These are phyloP conservation scores for Sinotaia quadrata DNA, from an alignment of 2,888 invertebrate genomes.

Conservation along the genomic window DNA sequence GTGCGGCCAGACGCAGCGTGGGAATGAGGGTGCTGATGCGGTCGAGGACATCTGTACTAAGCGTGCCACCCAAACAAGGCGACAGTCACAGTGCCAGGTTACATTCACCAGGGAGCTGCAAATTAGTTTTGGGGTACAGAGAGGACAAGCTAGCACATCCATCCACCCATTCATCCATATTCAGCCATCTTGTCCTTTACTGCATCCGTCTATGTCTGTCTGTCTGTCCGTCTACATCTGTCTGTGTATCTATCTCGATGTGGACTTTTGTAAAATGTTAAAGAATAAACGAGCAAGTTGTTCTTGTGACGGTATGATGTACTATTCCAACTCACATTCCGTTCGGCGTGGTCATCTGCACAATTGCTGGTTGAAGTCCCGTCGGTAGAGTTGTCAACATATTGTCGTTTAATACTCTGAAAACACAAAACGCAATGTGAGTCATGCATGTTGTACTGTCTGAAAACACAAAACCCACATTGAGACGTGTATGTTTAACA, in stretches of 20 bases:
- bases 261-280: background rate
- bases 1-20: slow-evolving; percentile 20
- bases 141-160: background rate
- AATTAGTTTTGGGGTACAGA: background rate
- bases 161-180: background rate
- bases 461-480: no score
- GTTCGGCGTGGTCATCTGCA: slow-evolving; percentile 10
- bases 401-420: slow-evolving; percentile 3
- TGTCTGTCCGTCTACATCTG: background rate
- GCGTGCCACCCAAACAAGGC: slow-evolving; percentile 31
- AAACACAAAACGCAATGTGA: background rate
- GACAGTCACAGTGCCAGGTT: slow-evolving; percentile 36
- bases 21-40: slow-evolving; percentile 17
- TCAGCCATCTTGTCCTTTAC: background rate
- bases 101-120: slow-evolving; percentile 26
- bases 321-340: slow-evolving; percentile 8
- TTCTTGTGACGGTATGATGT: no score
- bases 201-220: background rate
- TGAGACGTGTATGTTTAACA: no score
- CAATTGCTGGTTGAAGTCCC: slow-evolving; percentile 13
- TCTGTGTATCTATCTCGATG: background rate
- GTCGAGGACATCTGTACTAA: slow-evolving; percentile 2
- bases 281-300: no score
- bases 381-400: background rate
- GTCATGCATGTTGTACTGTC: slow-evolving; percentile 7